Evolutionary conservation across 2,888 invertebrate genomes (phyloP).

Genomic region (Tenodera sinensis): DNA sequence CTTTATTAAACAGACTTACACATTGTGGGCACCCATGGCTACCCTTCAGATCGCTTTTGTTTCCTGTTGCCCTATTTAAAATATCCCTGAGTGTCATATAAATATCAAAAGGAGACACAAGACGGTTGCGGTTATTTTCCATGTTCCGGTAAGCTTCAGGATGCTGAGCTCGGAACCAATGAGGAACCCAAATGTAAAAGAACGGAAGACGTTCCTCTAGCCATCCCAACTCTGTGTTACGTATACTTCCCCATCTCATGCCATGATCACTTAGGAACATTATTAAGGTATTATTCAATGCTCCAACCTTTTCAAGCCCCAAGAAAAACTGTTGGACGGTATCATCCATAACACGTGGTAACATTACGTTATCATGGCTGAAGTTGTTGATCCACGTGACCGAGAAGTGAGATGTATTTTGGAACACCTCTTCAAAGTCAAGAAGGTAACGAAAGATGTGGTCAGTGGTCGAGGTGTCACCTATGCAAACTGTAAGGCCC

Average conservation of each 20-base stretch:
- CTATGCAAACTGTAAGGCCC: neutral
- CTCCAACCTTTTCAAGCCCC: constrained; percentile 11
- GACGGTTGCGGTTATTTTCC: constrained; percentile 31
- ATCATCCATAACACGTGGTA: constrained; percentile 9
- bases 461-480: neutral
- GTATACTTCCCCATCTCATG: constrained; percentile 35
- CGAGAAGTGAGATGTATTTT: constrained; percentile 23
- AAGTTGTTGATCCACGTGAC: constrained; percentile 25
- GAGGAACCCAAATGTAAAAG: constrained; percentile 35
- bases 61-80: neutral
- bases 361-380: constrained; percentile 25
- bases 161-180: constrained; percentile 24
- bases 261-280: constrained; percentile 34
- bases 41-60: neutral
- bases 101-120: constrained; percentile 36
- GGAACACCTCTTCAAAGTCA: constrained; percentile 8
- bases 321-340: constrained; percentile 12
- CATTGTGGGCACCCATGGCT: neutral
- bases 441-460: constrained; percentile 26
- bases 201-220: constrained; percentile 37
- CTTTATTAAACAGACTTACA: constrained; percentile 2
- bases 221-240: constrained; percentile 35
- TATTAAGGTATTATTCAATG: constrained; percentile 33
- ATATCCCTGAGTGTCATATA: constrained; percentile 31
- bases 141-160: constrained; percentile 33